Evolutionary conservation across 2,113 vertebrate species (phyloP).

Genomic region (Hiodon alosoides): DNA sequence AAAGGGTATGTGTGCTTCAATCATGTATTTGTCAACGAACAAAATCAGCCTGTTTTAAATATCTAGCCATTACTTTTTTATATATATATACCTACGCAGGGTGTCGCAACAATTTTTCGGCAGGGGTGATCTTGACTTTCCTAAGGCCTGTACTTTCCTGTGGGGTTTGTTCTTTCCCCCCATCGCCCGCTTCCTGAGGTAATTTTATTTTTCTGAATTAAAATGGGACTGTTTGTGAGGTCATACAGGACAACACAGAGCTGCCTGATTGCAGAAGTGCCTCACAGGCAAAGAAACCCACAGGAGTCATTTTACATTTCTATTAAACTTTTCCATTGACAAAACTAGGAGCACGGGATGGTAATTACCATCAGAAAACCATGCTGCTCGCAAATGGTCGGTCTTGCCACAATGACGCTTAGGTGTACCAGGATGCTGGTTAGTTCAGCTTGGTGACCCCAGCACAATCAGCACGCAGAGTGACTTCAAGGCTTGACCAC

Average conservation of each 20-base stretch:
- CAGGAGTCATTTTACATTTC: too few species aligned
- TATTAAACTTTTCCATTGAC: too few species aligned
- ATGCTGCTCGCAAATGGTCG: slow-evolving; percentile 35
- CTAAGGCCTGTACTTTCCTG: neutral
- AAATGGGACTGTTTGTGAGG: too few species aligned
- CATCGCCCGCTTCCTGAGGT: slow-evolving; percentile 34
- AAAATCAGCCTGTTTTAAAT: neutral
- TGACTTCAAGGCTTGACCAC: too few species aligned
- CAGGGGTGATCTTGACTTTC: neutral
- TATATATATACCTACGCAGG: neutral
- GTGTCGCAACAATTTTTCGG: neutral
- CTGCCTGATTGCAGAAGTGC: too few species aligned
- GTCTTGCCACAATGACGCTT: slow-evolving; percentile 29
- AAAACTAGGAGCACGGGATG: too few species aligned
- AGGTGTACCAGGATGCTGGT: slow-evolving; percentile 36
- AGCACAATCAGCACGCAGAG: slow-evolving; percentile 7
- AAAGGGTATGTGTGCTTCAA: neutral
- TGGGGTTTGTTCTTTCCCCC: slow-evolving; percentile 44
- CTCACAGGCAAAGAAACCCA: too few species aligned
- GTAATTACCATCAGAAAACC: slow-evolving; percentile 41
- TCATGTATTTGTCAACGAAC: slow-evolving; percentile 5
- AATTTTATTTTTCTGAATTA: too few species aligned
- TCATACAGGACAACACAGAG: too few species aligned
- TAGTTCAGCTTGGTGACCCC: slow-evolving; percentile 1
- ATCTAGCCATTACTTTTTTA: neutral